phyloP scores from a whole-genome alignment of 2,113 vertebrate genomes.

The Corapipo altera region DNA sequence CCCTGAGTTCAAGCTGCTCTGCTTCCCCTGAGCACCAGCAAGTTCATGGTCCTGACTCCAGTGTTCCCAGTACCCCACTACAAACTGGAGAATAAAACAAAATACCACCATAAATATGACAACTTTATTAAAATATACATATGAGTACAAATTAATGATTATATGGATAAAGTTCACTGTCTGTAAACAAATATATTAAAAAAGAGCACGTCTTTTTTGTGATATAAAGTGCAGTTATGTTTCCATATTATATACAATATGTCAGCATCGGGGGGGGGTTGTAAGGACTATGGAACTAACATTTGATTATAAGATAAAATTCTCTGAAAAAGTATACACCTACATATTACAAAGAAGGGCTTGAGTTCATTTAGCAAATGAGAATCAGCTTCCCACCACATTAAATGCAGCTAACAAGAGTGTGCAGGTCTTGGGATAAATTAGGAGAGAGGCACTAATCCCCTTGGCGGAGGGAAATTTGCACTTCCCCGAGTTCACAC shows the following conservation, averaged over 20 bases:
- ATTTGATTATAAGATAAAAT: constrained; percentile 11
- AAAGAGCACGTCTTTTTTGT: constrained; percentile 48
- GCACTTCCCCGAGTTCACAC: neutral
- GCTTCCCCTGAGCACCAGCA: neutral
- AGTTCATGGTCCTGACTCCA: neutral
- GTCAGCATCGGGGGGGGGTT: neutral
- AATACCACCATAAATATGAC: constrained; percentile 74
- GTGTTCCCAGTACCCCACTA: neutral
- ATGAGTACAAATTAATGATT: constrained; percentile 54
- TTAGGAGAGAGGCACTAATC: neutral
- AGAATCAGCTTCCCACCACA: neutral
- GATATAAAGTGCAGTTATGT: constrained; percentile 68
- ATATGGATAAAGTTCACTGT: constrained; percentile 63
- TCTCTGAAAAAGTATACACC: constrained; percentile 61
- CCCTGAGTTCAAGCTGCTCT: neutral
- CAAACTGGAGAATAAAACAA: constrained; percentile 25
- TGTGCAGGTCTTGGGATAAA: neutral
- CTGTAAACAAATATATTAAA: constrained; percentile 69
- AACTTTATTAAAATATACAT: constrained; percentile 79
- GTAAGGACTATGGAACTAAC: neutral
- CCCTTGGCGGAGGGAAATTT: neutral
- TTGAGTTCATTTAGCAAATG: neutral
- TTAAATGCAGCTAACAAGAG: neutral
- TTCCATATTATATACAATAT: constrained; percentile 69
- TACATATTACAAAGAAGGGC: constrained; percentile 19